Base-by-base conservation (phyloP, 2,113 vertebrate species). In the Gopherus evgoodei region DNA sequence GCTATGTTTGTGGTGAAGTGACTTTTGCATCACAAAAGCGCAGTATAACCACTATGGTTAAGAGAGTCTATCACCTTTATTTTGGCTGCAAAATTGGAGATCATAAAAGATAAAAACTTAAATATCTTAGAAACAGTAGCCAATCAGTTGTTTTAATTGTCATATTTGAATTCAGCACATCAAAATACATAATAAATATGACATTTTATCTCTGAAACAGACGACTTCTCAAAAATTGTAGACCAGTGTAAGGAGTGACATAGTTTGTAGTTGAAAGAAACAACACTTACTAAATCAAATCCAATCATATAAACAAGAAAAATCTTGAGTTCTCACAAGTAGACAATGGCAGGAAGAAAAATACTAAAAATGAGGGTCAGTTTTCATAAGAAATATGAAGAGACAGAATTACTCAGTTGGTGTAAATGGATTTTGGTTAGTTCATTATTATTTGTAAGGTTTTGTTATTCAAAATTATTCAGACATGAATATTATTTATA, bases 261-360 rank as follows among this genome's bases (percentile, higher is more conserved):
- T 84, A 7, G 7, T 96, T 95, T 96, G 47, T 93, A 81, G 87
- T 92, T 84, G 81, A 86, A 29, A 82, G 80, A 56, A 14, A 76
- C 72, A 54, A 90, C 76, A 91, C 3, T 82, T 85, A 81, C 80
- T 90, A 88, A 86, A 92, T 86, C 27, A 81, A 49, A 91, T 96
- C 97, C 93, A 2, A 69, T 80, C 94, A 81, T 91, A 90, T 62
- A 85, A 91, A 72, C 89, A 21, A 80, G 81, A 94, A 94, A 44
- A 50, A 35, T 56, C 5, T 56, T 97, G 29, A 12, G 6, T 80
- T 93, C 91, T 97, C 83, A 90, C 47, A 89, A 81, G 13, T 81
- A 93, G 90, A 69, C 1, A 50, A 92, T 8, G 10, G 94, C 62
- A 62, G 53, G 38, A 38, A 38, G 59, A 95, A 96, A 81, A 54